A percentile compares a stretch with the other conserved stretches of the same genome.
phyloP scores from a whole-genome alignment of 1,140 invertebrate genomes.

The Drosophila cardini region DNA sequence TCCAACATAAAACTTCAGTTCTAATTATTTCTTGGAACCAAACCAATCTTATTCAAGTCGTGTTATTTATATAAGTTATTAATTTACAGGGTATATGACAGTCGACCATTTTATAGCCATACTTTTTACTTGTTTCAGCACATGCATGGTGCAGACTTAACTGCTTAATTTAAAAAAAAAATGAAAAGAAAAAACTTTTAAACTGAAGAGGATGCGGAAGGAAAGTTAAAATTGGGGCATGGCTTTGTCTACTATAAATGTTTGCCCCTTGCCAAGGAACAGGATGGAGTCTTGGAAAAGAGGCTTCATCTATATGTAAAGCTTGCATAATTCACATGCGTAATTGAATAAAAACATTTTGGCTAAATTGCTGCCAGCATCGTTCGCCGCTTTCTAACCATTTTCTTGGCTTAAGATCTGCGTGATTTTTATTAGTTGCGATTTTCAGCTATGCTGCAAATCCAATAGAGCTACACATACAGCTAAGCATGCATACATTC shows the following conservation, averaged over 20 bases:
- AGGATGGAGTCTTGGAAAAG: background rate
- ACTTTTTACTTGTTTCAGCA: conserved; percentile 15
- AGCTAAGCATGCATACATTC: conserved; percentile 8
- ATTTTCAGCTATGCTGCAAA: conserved; percentile 63
- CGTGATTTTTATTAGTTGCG: conserved; percentile 77
- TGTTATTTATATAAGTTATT: background rate
- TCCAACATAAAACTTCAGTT: too few relatives aligned
- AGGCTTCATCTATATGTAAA: conserved; percentile 37
- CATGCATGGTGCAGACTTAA: conserved; percentile 48
- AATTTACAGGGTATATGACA: background rate
- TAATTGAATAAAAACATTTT: conserved; percentile 81
- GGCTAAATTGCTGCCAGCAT: conserved; percentile 57
- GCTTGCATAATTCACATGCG: conserved; percentile 58
- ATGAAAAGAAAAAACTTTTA: conserved; percentile 15
- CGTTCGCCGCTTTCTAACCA: conserved; percentile 45
- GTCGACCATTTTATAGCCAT: background rate
- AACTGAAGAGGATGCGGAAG: background rate
- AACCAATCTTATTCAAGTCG: too few relatives aligned
- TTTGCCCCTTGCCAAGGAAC: conserved; percentile 30
- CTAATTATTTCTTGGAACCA: too few relatives aligned
- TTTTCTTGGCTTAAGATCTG: conserved; percentile 61
- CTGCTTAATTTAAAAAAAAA: conserved; percentile 72
- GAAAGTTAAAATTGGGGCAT: conserved; percentile 33
- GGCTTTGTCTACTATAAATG: conserved; percentile 39
- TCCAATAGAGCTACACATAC: conserved; percentile 54